Evolutionary conservation across 2,888 invertebrate genomes (phyloP), one percentile per base, ranked within the genome.

Genomic region (Oscheius sp.): DNA sequence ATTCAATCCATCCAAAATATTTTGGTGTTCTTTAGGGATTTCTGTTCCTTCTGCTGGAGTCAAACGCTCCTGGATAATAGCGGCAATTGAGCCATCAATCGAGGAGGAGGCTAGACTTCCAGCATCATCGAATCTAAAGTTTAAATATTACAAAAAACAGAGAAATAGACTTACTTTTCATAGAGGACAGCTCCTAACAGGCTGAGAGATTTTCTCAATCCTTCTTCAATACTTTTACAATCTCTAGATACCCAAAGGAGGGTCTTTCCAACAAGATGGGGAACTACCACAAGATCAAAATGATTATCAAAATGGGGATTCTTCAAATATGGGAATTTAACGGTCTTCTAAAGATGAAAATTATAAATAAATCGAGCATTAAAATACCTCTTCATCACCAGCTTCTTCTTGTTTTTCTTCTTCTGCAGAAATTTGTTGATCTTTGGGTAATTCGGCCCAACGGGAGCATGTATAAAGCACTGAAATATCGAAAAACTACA

Each of bases 271-370:
- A 93, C 89, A 45, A 93, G 88, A 84, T 91, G 90, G 29, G 90
- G 87, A 5, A 91, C 90, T 77, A 93, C 91, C 70, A 88, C 90
- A 23, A 95, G 89, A 88, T 94, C 94, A 88, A 94, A 94, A 87
- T 96, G 95, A 84, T 93, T 92, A 89, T 96, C 95, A 88, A 92
- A 92, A 86, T 90, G 93, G 0, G 92, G 91, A 86, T 94, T 94
- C 82, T 92, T 90, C 42, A 97, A 84, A 86, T 90, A 95, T 69
- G 90, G 90, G 0, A 96, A 91, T 78, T 94, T 90, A 8, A 94
- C 90, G 88, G 92, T 92, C 27, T 91, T 88, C 86, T 88, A 81
- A 55, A 80, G 42, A 64, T n/a, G 12, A 29, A 34, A 64, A n/a
- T 8, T 53, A 42, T 55, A 20, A 42, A 8, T 6, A n/a, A n/a